A percentile compares a stretch with the other conserved stretches of the same genome.
Conservation (phyloP, 1,140 invertebrate genomes). For the Tenebrio molitor region DNA sequence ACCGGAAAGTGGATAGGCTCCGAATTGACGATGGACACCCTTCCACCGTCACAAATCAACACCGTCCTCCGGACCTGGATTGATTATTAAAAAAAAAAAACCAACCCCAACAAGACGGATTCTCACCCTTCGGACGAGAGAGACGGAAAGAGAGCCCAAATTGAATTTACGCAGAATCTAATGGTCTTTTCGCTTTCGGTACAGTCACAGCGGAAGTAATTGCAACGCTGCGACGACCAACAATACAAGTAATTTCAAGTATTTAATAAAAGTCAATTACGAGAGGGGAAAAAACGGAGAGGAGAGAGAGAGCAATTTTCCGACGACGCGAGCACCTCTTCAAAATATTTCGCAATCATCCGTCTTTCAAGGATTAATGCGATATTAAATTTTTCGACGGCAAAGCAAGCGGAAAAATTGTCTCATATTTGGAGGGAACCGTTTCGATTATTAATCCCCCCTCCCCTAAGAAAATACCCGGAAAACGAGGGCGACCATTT, state of each 20-base stretch:
- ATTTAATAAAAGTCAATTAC: slow-evolving; percentile 37
- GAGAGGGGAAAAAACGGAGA: background rate
- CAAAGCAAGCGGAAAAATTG: slow-evolving; percentile 7
- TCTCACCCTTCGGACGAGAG: background rate
- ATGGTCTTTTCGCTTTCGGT: slow-evolving; percentile 44
- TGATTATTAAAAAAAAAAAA: slow-evolving; percentile 31
- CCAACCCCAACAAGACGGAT: background rate
- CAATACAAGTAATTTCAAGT: slow-evolving; percentile 45
- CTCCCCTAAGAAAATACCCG: slow-evolving; percentile 14
- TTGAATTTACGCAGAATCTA: slow-evolving; percentile 46
- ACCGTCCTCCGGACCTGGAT: slow-evolving; percentile 16
- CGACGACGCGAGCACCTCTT: slow-evolving; percentile 33
- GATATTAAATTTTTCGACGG: slow-evolving; percentile 38
- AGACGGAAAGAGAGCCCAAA: slow-evolving; percentile 27
- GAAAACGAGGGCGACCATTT: no score
- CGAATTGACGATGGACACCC: slow-evolving; percentile 23
- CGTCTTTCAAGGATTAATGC: slow-evolving; percentile 21
- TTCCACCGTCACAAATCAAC: slow-evolving; percentile 15
- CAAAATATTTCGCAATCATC: slow-evolving; percentile 34
- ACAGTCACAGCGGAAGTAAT: slow-evolving; percentile 23
- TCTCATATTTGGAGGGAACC: background rate
- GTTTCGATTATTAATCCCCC: slow-evolving; percentile 6
- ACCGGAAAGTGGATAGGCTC: slow-evolving; percentile 31
- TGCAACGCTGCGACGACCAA: slow-evolving; percentile 20
- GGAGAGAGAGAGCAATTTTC: slow-evolving; percentile 23